These are phyloP conservation scores for Zoroaster sp. DNA, from an alignment of 53 echinoderm and acorn worm genomes.

Conservation along the genomic window DNA sequence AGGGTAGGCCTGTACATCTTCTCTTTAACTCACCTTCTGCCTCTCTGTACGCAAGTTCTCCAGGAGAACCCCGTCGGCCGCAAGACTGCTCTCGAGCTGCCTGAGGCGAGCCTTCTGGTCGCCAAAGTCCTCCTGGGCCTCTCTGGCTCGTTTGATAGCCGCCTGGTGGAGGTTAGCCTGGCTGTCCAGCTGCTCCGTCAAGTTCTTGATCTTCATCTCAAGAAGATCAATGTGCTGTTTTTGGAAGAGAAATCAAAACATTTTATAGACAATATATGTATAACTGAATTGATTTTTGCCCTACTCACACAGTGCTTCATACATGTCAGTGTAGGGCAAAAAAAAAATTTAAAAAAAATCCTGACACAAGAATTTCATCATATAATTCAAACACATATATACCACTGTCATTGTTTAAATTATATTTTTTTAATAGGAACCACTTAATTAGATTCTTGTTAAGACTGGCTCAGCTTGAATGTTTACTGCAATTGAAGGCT, in stretches of 20 bases:
- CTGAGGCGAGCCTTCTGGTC: conserved; percentile 66
- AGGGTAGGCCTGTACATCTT: neutral
- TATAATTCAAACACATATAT: too few relatives aligned
- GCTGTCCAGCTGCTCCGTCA: conserved; percentile 84
- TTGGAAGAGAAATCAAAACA: neutral
- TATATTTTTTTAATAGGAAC: too few relatives aligned
- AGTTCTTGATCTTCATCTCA: conserved; percentile 73
- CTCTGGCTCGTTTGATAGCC: conserved; percentile 79
- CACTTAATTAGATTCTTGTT: too few relatives aligned
- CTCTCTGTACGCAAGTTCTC: conserved; percentile 78
- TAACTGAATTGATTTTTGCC: too few relatives aligned
- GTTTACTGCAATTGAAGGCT: too few relatives aligned
- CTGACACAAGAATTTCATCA: too few relatives aligned
- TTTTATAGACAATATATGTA: too few relatives aligned
- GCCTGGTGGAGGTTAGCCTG: conserved; percentile 90
- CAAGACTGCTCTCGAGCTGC: conserved; percentile 71
- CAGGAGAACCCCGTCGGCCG: conserved; percentile 75
- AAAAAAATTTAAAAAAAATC: too few relatives aligned
- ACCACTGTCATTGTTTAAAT: too few relatives aligned
- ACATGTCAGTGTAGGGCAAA: too few relatives aligned
- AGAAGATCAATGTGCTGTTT: conserved; percentile 74
- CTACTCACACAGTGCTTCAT: too few relatives aligned
- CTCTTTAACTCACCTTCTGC: conserved; percentile 69
- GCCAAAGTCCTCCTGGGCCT: conserved; percentile 65
- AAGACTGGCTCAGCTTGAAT: too few relatives aligned